phyloP scores from a whole-genome alignment of 1,140 invertebrate genomes.

The Laupala kohalensis region DNA sequence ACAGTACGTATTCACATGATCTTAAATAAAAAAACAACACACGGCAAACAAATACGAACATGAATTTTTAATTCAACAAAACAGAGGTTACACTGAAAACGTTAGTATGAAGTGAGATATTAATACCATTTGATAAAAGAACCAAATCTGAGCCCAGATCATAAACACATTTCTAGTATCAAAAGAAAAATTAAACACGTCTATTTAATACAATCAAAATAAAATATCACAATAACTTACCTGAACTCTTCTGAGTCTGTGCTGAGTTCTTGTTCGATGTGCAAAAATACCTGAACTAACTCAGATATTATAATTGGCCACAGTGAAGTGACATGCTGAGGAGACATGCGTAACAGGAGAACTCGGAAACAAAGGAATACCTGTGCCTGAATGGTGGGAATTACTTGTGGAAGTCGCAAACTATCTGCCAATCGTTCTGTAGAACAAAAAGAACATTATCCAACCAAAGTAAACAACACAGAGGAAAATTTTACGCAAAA shows the following conservation, averaged over 20 bases:
- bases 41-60: too few relatives aligned
- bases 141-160: too few relatives aligned
- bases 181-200: conserved; percentile 9
- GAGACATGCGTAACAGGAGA: conserved; percentile 72
- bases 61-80: too few relatives aligned
- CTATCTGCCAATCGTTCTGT: conserved; percentile 78
- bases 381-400: conserved; percentile 71
- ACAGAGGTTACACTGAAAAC: too few relatives aligned
- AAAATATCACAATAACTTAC: conserved; percentile 30
- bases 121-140: too few relatives aligned
- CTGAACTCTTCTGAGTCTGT: conserved; percentile 68
- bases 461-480: too few relatives aligned
- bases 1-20: too few relatives aligned
- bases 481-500: too few relatives aligned
- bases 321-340: conserved; percentile 72
- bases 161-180: conserved; percentile 2
- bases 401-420: conserved; percentile 62
- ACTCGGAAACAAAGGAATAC: conserved; percentile 88
- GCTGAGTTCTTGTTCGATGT: conserved; percentile 77
- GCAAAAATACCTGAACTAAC: conserved; percentile 80
- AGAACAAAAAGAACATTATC: conserved; percentile 13
- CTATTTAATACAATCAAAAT: conserved; percentile 1
- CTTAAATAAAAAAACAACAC: too few relatives aligned
- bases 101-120: too few relatives aligned
- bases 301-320: conserved; percentile 93